Conservation (phyloP, 2,797 vertebrate genomes). For the Melopsittacus undulatus region DNA sequence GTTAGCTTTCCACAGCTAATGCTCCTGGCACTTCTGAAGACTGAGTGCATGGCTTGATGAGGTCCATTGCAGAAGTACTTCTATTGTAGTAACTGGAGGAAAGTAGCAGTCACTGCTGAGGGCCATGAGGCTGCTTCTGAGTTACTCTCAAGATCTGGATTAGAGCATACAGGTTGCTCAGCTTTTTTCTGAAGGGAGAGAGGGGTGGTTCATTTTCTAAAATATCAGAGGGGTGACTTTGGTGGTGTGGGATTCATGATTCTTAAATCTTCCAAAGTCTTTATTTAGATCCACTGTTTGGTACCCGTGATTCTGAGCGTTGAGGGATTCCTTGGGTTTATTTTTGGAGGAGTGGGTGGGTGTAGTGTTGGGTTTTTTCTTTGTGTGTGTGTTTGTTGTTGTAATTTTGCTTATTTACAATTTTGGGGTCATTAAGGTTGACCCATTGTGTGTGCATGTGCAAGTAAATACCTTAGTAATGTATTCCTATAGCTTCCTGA, state of each 20-base stretch:
- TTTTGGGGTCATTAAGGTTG: neutral
- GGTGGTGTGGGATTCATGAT: fast-evolving
- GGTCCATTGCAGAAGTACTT: neutral
- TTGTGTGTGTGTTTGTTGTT: neutral
- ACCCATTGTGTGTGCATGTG: too few relatives aligned
- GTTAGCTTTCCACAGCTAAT: neutral
- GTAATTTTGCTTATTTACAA: neutral
- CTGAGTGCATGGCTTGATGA: fast-evolving
- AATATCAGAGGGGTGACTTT: neutral
- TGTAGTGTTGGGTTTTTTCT: neutral
- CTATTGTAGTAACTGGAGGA: fast-evolving
- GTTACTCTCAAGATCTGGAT: neutral
- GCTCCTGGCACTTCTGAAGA: neutral
- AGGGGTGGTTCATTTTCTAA: neutral
- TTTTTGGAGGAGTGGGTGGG: neutral
- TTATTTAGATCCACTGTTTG: fast-evolving
- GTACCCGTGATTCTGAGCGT: neutral
- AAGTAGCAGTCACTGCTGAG: fast-evolving
- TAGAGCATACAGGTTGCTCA: fast-evolving
- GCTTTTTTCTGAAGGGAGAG: neutral
- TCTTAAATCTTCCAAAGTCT: neutral
- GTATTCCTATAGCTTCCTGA: neutral
- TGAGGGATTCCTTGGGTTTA: fast-evolving
- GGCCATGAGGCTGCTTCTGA: fast-evolving
- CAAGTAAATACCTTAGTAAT: neutral